Evolutionary conservation across 2,888 invertebrate species (phyloP), one percentile per base, ranked within the genome.

Genomic region (Poecilobothrus nobilitatus): DNA sequence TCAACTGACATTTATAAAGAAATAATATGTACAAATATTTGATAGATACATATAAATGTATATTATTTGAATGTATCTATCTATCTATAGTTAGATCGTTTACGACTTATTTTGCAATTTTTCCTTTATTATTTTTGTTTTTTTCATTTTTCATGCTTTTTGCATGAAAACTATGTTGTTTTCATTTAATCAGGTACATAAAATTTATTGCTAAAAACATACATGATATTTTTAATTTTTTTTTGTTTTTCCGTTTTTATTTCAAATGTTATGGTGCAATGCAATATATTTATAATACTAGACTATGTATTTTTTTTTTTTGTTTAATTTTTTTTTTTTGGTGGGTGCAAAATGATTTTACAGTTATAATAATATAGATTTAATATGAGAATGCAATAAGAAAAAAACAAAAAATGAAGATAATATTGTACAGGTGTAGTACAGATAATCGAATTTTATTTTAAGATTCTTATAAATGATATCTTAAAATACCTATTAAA

Each of bases 81-180:
- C 9, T 18, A n/a, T 53, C 9, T 9, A 53, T 18, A 53, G 53
- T 12, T 53, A 18, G 18, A 53, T 53, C 53, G 53, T 53, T 53
- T 53, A 53, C 53, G 53, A 53, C 18, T 53, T 53, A 53, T 53
- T 53, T 53, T 53, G 53, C 53, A 53, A 53, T 53, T 53, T 53
- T 53, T 53, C 18, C 18, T 53, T 53, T 53, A 15, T 53, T 12
- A 4, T 53, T 53, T 2, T 27, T 53, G 18, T 53, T 18, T 8
- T 53, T 53, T 1, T 53, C 18, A 6, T 53, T 53, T 9, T 53
- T 53, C 6, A 12, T 53, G 53, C 53, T 53, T 53, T 18, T 53
- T 53, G 53, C 53, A 53, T 53, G 53, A 53, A 53, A 53, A 53
- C 53, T 53, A 53, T 53, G 53, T 53, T 53, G 53, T 53, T 53